Conservation (phyloP, 2,797 vertebrate species). For the Miopithecus talapoin region DNA sequence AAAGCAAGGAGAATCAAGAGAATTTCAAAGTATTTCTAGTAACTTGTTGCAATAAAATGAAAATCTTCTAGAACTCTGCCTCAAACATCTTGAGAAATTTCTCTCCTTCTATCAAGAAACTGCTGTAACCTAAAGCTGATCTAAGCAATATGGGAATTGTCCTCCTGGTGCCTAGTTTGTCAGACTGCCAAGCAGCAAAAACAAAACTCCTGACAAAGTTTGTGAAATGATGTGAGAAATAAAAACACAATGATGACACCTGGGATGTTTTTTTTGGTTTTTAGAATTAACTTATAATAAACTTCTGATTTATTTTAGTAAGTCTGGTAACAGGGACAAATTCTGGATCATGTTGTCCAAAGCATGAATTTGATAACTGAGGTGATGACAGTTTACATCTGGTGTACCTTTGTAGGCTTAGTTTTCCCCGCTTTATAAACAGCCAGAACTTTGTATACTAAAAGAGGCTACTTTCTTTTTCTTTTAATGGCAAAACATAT, state of each 20-base stretch:
- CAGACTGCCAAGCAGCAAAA: not conserved
- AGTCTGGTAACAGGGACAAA: constrained; percentile 41
- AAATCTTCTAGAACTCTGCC: not conserved
- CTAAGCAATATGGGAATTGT: not conserved
- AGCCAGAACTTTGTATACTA: not conserved
- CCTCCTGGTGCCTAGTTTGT: not conserved
- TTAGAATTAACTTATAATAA: constrained; percentile 48
- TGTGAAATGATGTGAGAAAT: not conserved
- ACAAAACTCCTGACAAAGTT: constrained; percentile 40
- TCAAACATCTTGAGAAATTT: constrained; percentile 53
- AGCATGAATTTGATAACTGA: constrained; percentile 22
- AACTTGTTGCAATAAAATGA: constrained; percentile 10
- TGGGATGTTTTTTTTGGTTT: not conserved
- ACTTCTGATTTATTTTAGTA: constrained; percentile 28
- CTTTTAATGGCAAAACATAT: not conserved
- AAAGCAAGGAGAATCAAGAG: not conserved
- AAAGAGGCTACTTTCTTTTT: not conserved
- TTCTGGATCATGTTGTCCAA: constrained; percentile 53
- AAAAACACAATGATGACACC: constrained; percentile 15
- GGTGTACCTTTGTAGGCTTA: not conserved
- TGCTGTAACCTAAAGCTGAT: constrained; percentile 21
- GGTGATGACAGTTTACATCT: constrained; percentile 16
- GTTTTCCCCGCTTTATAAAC: constrained; percentile 19
- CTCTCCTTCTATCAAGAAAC: not conserved
- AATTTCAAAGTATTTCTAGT: constrained; percentile 42